Evolutionary conservation across 2,797 vertebrate species (phyloP).

Genomic region (Clarias pachynema): DNA sequence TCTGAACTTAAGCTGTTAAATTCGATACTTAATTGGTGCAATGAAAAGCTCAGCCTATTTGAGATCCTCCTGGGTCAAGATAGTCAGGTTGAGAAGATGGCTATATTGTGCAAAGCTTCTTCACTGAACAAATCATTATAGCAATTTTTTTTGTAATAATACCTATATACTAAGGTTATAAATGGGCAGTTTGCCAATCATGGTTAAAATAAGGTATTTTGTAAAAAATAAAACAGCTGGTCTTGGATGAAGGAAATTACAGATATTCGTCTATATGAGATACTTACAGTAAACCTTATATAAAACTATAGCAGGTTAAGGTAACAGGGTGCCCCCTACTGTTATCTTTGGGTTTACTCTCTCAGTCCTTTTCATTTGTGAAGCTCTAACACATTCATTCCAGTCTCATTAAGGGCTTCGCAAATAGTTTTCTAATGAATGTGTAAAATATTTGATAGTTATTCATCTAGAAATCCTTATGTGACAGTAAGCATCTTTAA

Average conservation of each 20-base stretch:
- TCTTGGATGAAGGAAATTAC: background rate
- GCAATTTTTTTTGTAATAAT: background rate
- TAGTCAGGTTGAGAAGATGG: too few relatives aligned
- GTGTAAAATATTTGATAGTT: background rate
- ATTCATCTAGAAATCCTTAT: background rate
- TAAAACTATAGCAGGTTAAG: background rate
- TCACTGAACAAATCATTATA: background rate
- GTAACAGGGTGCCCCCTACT: constrained; percentile 3
- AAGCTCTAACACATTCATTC: background rate
- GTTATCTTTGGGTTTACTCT: background rate
- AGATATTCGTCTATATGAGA: background rate
- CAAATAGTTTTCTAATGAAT: background rate
- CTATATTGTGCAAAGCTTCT: too few relatives aligned
- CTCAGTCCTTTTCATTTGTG: background rate
- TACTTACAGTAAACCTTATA: background rate
- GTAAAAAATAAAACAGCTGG: too few relatives aligned
- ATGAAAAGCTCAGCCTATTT: too few relatives aligned
- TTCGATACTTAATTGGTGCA: too few relatives aligned
- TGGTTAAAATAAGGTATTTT: background rate
- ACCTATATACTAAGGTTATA: background rate
- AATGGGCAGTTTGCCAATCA: background rate
- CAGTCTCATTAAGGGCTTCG: too few relatives aligned
- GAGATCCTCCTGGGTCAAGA: too few relatives aligned
- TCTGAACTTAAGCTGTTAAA: too few relatives aligned
- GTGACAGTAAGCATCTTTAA: background rate